Conservation (phyloP, 2,113 vertebrate species). For the Halcyon senegalensis region DNA sequence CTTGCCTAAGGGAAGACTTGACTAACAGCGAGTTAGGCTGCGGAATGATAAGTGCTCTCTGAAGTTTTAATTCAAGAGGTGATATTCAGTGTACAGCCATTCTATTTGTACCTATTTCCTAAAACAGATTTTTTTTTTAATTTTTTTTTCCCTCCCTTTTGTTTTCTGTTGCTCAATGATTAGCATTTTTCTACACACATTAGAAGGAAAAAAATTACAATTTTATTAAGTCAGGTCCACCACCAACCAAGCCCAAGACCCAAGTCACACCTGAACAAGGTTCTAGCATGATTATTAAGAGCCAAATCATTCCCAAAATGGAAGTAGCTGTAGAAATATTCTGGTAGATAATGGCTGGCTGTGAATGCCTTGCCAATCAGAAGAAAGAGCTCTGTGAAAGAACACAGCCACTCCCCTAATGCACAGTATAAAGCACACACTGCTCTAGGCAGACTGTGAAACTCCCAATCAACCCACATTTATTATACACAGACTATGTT, state of each 20-base stretch:
- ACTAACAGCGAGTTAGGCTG: not conserved
- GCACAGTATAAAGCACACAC: not conserved
- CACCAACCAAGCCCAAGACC: not conserved
- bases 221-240: not conserved
- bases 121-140: not conserved
- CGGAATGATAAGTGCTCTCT: not conserved
- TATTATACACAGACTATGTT: accelerated
- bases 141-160: not conserved
- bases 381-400: not conserved
- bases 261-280: not conserved
- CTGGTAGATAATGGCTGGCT: not conserved
- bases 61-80: not conserved
- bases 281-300: not conserved
- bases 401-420: not conserved
- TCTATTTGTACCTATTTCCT: not conserved
- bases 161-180: not conserved
- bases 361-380: not conserved
- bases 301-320: not conserved
- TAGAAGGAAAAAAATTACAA: not conserved
- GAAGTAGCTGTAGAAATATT: not conserved
- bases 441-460: too few relatives aligned
- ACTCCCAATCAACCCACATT: not conserved
- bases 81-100: not conserved
- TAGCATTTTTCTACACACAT: not conserved
- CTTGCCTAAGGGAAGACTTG: not conserved